Evolutionary conservation across 2,113 vertebrate genomes (phyloP).

Genomic region (Urocolius indicus): DNA sequence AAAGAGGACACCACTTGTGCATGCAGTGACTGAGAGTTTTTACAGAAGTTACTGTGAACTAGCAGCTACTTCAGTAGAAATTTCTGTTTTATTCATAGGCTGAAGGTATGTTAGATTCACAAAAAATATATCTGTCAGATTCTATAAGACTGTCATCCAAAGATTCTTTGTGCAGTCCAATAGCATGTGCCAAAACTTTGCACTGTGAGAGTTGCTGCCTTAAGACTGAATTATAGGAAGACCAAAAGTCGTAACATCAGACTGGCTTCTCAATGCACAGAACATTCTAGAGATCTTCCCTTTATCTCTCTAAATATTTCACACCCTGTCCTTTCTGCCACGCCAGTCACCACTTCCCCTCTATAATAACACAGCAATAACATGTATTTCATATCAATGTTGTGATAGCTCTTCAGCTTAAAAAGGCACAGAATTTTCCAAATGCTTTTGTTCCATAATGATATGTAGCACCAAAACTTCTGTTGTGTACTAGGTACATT

Average conservation of each 20-base stretch:
- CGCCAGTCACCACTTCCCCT: not conserved
- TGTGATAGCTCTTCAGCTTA: not conserved
- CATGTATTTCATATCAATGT: not conserved
- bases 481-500: not conserved
- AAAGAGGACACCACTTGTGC: not conserved
- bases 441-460: not conserved
- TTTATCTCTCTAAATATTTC: not conserved
- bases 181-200: not conserved
- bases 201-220: not conserved
- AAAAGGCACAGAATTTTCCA: not conserved
- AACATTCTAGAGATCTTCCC: not conserved
- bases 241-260: rapidly evolving
- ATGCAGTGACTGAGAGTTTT: not conserved
- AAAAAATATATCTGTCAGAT: not conserved
- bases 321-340: not conserved
- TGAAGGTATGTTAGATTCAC: not conserved
- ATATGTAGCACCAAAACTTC: not conserved
- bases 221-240: not conserved
- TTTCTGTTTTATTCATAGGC: not conserved
- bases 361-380: not conserved
- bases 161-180: not conserved
- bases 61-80: not conserved
- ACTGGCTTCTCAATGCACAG: not conserved
- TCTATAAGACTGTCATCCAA: not conserved
- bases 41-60: not conserved